Percentiles rank a stretch among this genome's conserved stretches.
Evolutionary conservation across 2,888 invertebrate species (phyloP).

Genomic region (Phragmatobia fuliginosa): DNA sequence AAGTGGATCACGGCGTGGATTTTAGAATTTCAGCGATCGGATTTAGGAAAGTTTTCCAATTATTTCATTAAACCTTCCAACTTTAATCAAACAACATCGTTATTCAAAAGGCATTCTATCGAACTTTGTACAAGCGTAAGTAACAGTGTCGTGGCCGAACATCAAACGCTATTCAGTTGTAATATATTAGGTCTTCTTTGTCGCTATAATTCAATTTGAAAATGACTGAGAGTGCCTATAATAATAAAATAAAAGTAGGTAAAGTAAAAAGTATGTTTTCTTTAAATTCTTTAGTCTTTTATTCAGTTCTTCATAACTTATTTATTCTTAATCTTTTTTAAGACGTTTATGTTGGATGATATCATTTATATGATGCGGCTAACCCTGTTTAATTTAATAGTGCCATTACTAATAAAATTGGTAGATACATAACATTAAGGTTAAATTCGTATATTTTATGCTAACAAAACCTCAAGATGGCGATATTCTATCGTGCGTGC

Average conservation of each 20-base stretch:
- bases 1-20: not conserved
- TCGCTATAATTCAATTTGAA: not conserved
- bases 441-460: conserved; percentile 2
- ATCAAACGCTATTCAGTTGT: not conserved
- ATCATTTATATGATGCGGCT: too few species aligned
- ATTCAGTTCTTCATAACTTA: too few species aligned
- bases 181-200: not conserved
- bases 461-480: conserved; percentile 32
- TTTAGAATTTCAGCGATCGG: not conserved
- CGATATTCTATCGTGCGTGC: conserved; percentile 39
- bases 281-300: too few species aligned
- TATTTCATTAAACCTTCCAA: conserved; percentile 12
- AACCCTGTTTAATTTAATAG: not conserved
- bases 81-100: conserved; percentile 1
- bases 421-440: not conserved
- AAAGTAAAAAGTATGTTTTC: too few species aligned
- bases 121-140: not conserved
- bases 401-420: not conserved
- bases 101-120: conserved; percentile 7
- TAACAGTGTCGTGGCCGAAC: not conserved
- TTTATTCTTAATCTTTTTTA: too few species aligned
- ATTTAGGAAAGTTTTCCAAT: conserved; percentile 14
- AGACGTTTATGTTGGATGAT: too few species aligned
- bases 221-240: not conserved
- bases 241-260: not conserved